phyloP scores from a whole-genome alignment of 2,888 invertebrate genomes.

The Tricholauxania praeusta region DNA sequence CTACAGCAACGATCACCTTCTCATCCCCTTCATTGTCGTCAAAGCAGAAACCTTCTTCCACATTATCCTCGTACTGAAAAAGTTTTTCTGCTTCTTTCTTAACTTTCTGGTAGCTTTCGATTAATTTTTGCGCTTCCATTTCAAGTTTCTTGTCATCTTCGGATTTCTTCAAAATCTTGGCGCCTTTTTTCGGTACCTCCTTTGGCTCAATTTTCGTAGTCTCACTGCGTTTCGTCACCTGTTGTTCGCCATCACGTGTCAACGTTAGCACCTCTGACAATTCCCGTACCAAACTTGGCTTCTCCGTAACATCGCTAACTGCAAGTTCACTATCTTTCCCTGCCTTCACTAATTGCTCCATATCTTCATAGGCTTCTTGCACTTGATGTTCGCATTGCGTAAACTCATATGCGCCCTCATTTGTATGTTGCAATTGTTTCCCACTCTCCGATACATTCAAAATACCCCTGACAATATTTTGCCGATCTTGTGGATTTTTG shows the following conservation, averaged over 20 bases:
- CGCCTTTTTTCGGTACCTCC: slow-evolving; percentile 41
- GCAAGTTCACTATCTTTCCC: slow-evolving; percentile 39
- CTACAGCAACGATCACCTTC: not conserved
- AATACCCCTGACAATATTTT: slow-evolving; percentile 67
- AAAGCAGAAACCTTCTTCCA: slow-evolving; percentile 52
- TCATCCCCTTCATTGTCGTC: not conserved
- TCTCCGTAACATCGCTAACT: slow-evolving; percentile 31
- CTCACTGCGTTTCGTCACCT: slow-evolving; percentile 57
- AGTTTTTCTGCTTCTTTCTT: slow-evolving; percentile 62
- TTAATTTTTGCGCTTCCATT: slow-evolving; percentile 60
- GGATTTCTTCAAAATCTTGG: slow-evolving; percentile 59
- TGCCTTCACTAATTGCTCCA: slow-evolving; percentile 44
- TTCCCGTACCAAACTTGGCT: slow-evolving; percentile 52
- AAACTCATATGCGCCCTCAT: slow-evolving; percentile 53
- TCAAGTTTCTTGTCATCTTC: slow-evolving; percentile 61
- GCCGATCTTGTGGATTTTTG: slow-evolving; percentile 64
- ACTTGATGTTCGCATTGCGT: slow-evolving; percentile 61
- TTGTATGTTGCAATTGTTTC: slow-evolving; percentile 57
- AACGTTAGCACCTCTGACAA: slow-evolving; percentile 56
- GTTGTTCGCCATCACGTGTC: slow-evolving; percentile 56
- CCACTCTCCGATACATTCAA: slow-evolving; percentile 67
- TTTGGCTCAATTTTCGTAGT: slow-evolving; percentile 43
- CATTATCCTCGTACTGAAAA: slow-evolving; percentile 37
- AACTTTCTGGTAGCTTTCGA: slow-evolving; percentile 63
- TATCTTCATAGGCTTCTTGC: slow-evolving; percentile 57